A percentile compares a stretch with the other conserved stretches of the same genome.
Conservation (phyloP, 2,797 vertebrate genomes). For the Rachycentron canadum region DNA sequence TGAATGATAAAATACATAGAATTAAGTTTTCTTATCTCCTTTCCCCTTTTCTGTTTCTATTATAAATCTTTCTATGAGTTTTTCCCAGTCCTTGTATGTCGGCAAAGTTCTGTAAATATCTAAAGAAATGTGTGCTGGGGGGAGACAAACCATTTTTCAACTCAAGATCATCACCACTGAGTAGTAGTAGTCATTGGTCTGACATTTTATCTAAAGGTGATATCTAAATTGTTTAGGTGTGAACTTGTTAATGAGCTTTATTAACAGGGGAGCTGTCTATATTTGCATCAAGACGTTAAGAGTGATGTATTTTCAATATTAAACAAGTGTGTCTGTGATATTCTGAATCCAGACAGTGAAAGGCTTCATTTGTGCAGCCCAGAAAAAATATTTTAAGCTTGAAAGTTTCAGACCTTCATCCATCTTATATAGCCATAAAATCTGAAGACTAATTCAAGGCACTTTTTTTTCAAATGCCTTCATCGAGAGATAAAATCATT, state of each 20-base stretch:
- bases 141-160: neutral
- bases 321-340: no score
- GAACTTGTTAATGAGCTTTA: neutral
- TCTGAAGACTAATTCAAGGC: neutral
- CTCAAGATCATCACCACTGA: neutral
- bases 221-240: neutral
- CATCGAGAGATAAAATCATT: neutral
- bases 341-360: neutral
- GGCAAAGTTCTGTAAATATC: no score
- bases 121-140: no score
- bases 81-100: no score
- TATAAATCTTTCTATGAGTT: neutral
- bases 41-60: neutral
- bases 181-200: neutral
- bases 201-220: neutral
- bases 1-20: neutral
- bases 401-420: neutral
- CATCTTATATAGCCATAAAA: neutral
- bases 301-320: no score
- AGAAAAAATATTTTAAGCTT: neutral
- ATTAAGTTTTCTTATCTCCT: neutral
- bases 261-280: neutral
- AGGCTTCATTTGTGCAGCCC: neutral
- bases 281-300: neutral
- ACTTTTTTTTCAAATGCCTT: conserved; percentile 2